Base-by-base conservation (phyloP, 2,888 invertebrate species). In the Chymomyza fuscimana region DNA sequence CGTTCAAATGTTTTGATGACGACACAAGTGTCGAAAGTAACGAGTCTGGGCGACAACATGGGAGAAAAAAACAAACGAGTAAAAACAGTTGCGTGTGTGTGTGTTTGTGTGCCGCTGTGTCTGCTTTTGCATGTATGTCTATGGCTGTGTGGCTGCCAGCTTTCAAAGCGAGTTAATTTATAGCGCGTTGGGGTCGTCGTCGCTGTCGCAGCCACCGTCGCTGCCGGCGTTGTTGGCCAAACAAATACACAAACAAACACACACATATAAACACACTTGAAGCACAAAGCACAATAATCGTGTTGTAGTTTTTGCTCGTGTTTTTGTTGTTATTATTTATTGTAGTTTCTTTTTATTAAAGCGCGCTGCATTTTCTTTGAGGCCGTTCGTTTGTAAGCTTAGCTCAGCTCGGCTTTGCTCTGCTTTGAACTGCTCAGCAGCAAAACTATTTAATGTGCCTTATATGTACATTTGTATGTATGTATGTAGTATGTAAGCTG, bases 21-120 rank as follows among this genome's bases (percentile, higher is more conserved):
- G 83, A 86, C 83, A 83, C 86, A 83, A 86, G 86, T 86, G 81
- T 81, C 82, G 82, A 83, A 86, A 83, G 86, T 82, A 86, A 86
- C 83, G 83, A 83, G 83, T n/a, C 16, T 54, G 19, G 1, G 1
- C 22, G 2, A 54, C 46, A 60, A 32, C 46, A 52, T 63, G 63
- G 58, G 69, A 65, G 51, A 40, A 12, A 66, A 66, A 68, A 63
- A 61, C 74, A 68, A 86, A 70, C 85, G 82, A 82, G 78, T 77
- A 74, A 81, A 68, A 72, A 64, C 65, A 65, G 59, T 40, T 67
- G 52, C 25, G 40, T 46, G 36, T 62, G 54, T 65, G 22, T 59
- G 15, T 40, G 62, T 15, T 4, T 3, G 16, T 40, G 62, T 62
- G 62, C n/a, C 36, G 50, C 15, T 59, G 64, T 51, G 58, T 56